These are phyloP conservation scores for Scyliorhinus canicula DNA, from an alignment of 2,797 vertebrate genomes.

Conservation along the genomic window DNA sequence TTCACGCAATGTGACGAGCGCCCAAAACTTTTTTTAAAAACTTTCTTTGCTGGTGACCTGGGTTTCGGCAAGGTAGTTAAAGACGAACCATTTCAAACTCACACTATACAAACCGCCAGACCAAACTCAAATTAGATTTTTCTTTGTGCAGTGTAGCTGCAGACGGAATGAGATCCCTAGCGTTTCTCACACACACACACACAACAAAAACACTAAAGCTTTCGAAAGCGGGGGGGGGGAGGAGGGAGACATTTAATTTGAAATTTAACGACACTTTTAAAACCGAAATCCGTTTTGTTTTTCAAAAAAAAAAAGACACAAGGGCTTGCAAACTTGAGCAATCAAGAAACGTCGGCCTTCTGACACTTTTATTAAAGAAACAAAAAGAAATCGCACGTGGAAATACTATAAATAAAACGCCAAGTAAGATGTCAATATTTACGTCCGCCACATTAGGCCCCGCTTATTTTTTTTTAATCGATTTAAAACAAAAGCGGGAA, in stretches of 20 bases:
- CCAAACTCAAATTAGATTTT: not conserved
- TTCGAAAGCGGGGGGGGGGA: too few relatives aligned
- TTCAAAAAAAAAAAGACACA: too few relatives aligned
- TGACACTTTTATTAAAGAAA: slow-evolving; percentile 24
- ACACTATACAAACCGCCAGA: not conserved
- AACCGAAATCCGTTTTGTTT: not conserved
- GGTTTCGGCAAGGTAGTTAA: not conserved
- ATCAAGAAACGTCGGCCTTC: not conserved
- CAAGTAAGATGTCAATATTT: slow-evolving; percentile 11
- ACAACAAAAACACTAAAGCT: too few relatives aligned
- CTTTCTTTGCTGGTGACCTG: not conserved
- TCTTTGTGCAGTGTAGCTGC: not conserved
- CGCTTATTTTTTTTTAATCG: slow-evolving; percentile 1
- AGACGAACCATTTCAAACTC: not conserved
- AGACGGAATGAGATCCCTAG: not conserved
- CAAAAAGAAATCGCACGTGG: not conserved
- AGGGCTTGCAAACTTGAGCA: not conserved
- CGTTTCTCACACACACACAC: not conserved
- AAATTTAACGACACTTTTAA: not conserved
- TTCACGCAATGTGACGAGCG: not conserved
- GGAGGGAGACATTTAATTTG: not conserved
- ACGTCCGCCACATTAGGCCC: not conserved
- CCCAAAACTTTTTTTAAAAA: not conserved
- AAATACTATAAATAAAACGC: slow-evolving; percentile 9
- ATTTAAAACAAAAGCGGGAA: slow-evolving; percentile 35